These are phyloP conservation scores for Pseudomyrmex pallidus DNA, from an alignment of 1,140 invertebrate genomes.

Conservation along the genomic window DNA sequence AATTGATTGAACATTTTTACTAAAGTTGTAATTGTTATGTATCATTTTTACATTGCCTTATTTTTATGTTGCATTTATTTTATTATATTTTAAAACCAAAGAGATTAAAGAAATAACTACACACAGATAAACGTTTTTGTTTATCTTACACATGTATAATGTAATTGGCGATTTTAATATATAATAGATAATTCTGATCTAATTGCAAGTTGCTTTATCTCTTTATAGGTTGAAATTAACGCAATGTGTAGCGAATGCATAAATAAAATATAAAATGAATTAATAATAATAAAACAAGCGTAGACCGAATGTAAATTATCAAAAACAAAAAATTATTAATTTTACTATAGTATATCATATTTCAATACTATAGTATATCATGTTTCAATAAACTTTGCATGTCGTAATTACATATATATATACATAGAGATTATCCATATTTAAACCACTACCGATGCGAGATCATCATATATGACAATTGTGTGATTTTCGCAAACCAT, in stretches of 20 bases:
- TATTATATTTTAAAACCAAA: not conserved
- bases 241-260: not conserved
- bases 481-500: not conserved
- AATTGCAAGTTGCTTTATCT: not conserved
- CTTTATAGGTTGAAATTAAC: slow-evolving; percentile 7
- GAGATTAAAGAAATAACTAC: not conserved
- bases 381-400: too few species aligned
- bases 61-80: not conserved
- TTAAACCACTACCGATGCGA: not conserved
- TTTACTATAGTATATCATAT: too few species aligned
- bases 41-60: not conserved
- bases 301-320: not conserved
- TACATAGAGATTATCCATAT: not conserved
- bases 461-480: slow-evolving; percentile 9
- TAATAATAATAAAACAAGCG: not conserved
- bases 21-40: too few species aligned
- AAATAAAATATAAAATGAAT: slow-evolving; percentile 6
- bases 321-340: not conserved
- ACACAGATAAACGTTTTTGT: not conserved
- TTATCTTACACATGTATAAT: not conserved
- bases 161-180: too few species aligned
- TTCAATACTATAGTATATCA: too few species aligned
- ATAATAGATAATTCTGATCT: slow-evolving; percentile 20
- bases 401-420: too few species aligned
- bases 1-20: not conserved